These are phyloP conservation scores for Bradypodion ventrale DNA, from an alignment of 2,797 vertebrate species.

Conservation along the genomic window DNA sequence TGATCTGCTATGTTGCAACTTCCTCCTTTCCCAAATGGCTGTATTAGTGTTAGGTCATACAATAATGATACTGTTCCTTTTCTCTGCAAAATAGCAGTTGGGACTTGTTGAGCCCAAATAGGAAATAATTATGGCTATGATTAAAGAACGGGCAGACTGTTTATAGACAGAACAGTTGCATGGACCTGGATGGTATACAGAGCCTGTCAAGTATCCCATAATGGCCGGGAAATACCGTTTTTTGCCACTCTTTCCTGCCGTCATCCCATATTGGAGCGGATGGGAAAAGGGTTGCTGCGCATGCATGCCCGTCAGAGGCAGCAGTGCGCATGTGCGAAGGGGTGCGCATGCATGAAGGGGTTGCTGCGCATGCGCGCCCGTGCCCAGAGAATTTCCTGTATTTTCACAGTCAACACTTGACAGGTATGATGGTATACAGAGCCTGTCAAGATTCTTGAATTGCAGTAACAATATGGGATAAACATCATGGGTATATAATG, in stretches of 20 bases:
- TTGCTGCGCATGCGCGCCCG: too few relatives aligned
- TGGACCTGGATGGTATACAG: not conserved
- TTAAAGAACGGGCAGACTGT: not conserved
- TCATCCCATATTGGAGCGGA: too few relatives aligned
- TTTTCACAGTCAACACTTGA: too few relatives aligned
- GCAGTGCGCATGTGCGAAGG: too few relatives aligned
- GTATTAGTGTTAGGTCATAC: not conserved
- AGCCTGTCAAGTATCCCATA: too few relatives aligned
- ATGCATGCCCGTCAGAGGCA: too few relatives aligned
- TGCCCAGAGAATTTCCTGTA: too few relatives aligned
- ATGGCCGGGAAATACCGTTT: too few relatives aligned
- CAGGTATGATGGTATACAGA: not conserved
- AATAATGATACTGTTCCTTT: not conserved
- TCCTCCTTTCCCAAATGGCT: not conserved
- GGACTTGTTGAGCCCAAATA: not conserved
- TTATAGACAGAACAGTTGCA: not conserved
- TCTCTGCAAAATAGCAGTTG: not conserved
- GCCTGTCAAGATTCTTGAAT: not conserved
- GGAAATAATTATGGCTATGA: not conserved
- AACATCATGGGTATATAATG: not conserved
- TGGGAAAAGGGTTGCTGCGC: too few relatives aligned
- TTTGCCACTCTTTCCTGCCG: too few relatives aligned
- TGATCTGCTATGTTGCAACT: not conserved
- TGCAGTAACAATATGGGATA: not conserved
- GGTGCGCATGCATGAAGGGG: too few relatives aligned